Base-by-base conservation (phyloP, 2,888 invertebrate species). In the Acronicta psi region DNA sequence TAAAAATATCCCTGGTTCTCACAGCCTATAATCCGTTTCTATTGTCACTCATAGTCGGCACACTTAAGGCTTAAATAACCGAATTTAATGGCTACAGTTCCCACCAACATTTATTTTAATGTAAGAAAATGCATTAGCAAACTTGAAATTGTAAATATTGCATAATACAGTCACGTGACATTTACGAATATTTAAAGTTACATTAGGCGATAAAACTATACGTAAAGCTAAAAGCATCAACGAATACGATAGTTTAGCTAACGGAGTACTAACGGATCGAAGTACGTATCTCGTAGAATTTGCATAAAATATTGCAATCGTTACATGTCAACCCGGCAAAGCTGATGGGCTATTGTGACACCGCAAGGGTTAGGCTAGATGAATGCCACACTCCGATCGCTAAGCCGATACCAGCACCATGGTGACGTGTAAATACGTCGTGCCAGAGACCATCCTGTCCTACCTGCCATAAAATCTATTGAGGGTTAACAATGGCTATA, bases 301-400 rank as follows among this genome's bases (percentile, higher is more conserved):
- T 84, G 72, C 84, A 81, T 87, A 85, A 90, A 86, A 85, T 88
- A 89, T 88, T 80, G 81, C 83, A 77, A 79, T 80, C 84, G 82
- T 83, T 84, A 82, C 73, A 61, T 69, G 74, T 80, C 81, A 82
- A 73, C 75, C 77, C 75, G 73, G 73, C 69, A 79, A 77, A 82
- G 85, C 85, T 83, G 82, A 84, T 85, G 86, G 89, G 85, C 85
- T 82, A 87, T 84, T 86, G 86, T 82, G 81, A 79, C 81, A 80
- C 81, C 82, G 76, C 81, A 82, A 78, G 86, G 87, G 89, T 89
- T 88, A 88, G 86, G 85, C 85, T 82, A 87, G 91, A 92, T 87
- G 85, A 87, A 92, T 92, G 89, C 76, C 82, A 79, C 68, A 77
- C 79, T 78, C 68, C 77, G 85, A 87, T 86, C 79, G 65, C 80